Percentiles rank a stretch among this genome's conserved stretches.
These are phyloP conservation scores for Lepidonotus clava DNA, from an alignment of 2,888 invertebrate species.

Conservation along the genomic window DNA sequence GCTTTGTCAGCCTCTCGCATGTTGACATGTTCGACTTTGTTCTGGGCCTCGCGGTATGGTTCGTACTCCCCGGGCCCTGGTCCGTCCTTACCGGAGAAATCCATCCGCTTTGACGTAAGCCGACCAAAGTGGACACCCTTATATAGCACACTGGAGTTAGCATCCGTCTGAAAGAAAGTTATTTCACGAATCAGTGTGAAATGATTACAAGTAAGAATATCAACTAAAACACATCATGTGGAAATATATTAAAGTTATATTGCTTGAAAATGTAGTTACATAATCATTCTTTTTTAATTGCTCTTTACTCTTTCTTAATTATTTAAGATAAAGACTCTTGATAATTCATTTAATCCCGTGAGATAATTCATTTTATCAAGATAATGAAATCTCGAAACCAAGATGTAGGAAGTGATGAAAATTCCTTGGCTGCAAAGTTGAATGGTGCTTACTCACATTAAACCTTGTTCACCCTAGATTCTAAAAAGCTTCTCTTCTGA, in stretches of 20 bases:
- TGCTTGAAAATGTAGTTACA: not conserved
- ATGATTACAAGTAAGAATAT: too few species aligned
- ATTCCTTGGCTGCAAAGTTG: too few species aligned
- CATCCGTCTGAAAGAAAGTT: slow-evolving; percentile 66
- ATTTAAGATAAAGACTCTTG: not conserved
- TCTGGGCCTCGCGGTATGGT: slow-evolving; percentile 66
- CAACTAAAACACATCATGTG: too few species aligned
- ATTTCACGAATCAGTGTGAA: too few species aligned
- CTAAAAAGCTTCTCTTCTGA: too few species aligned
- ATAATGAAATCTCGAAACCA: too few species aligned
- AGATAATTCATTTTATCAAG: too few species aligned
- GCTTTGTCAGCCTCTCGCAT: slow-evolving; percentile 65
- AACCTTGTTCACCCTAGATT: too few species aligned
- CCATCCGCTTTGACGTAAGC: slow-evolving; percentile 73
- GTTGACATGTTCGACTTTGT: slow-evolving; percentile 62
- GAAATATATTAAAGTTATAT: too few species aligned
- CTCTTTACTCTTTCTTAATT: not conserved
- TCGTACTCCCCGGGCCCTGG: slow-evolving; percentile 80
- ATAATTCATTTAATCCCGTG: too few species aligned
- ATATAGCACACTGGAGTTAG: slow-evolving; percentile 71
- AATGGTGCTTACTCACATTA: too few species aligned
- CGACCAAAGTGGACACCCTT: slow-evolving; percentile 79
- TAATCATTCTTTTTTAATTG: not conserved
- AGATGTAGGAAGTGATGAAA: too few species aligned
- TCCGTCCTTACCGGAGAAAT: slow-evolving; percentile 73